phyloP scores from a whole-genome alignment of 37 sponge, comb jelly and placozoan genomes.

The Mnemiopsis leidyi region DNA sequence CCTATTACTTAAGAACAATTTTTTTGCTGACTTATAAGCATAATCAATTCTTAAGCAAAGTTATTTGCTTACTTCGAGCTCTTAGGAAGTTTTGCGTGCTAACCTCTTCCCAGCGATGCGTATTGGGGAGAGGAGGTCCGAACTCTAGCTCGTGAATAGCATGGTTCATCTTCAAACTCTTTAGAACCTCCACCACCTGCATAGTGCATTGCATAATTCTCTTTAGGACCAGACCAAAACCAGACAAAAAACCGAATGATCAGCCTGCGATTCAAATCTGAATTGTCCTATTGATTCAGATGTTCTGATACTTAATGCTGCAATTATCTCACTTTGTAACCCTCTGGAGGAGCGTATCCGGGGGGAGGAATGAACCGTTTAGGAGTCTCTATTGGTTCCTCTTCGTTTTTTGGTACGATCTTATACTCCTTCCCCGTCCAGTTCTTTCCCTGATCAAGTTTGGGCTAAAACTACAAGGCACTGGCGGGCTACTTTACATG shows the following conservation, averaged over 20 bases:
- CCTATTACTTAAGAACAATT: no score
- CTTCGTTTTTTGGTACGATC: background rate
- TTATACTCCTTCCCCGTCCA: background rate
- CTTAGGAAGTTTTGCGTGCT: background rate
- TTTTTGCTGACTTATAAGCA: no score
- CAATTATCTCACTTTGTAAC: conserved; percentile 4
- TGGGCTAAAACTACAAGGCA: no score
- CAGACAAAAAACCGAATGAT: no score
- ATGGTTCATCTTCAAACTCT: conserved; percentile 12
- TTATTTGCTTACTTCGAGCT: no score
- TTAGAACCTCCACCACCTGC: background rate
- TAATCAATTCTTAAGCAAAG: no score
- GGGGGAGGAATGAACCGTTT: background rate
- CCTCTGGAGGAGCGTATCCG: background rate
- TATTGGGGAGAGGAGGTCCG: background rate
- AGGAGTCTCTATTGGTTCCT: background rate
- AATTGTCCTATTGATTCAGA: no score
- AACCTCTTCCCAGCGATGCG: conserved; percentile 5
- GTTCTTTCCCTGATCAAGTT: background rate
- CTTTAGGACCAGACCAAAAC: no score
- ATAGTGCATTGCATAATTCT: no score
- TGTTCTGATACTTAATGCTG: no score
- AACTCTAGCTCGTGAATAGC: background rate
- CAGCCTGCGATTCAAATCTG: no score
- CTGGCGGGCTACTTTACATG: no score